Conservation (phyloP, 2,113 vertebrate species). For the Megaleporinus macrocephalus region DNA sequence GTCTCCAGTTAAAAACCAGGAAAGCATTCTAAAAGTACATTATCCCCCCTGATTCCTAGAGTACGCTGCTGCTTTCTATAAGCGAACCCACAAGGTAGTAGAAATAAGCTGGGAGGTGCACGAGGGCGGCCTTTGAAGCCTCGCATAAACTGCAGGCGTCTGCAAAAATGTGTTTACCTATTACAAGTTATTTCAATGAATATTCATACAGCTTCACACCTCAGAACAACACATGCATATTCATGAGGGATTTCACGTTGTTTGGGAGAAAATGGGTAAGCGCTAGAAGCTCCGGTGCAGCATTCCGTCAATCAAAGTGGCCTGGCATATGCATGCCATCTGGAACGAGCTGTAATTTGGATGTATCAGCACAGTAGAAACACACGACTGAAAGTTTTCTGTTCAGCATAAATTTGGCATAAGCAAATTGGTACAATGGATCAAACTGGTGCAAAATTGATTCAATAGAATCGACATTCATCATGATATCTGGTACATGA, state of each 20-base stretch:
- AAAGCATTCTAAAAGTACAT: not conserved
- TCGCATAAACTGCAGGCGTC: conserved; percentile 38
- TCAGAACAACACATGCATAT: conserved; percentile 59
- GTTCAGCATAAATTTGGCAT: conserved; percentile 12
- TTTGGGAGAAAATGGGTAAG: conserved; percentile 43
- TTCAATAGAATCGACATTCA: no score
- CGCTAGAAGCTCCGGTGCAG: conserved; percentile 11
- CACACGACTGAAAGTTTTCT: conserved; percentile 21
- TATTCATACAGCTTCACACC: conserved; percentile 60
- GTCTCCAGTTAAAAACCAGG: not conserved
- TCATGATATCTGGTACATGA: no score
- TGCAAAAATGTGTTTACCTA: conserved; percentile 52
- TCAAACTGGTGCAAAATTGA: no score
- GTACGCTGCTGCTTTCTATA: not conserved
- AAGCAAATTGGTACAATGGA: no score
- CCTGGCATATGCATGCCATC: conserved; percentile 54
- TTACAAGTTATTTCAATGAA: conserved; percentile 60
- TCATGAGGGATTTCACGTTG: conserved; percentile 52
- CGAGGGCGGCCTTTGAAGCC: not conserved
- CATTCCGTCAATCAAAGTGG: conserved; percentile 43
- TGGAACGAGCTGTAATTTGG: conserved; percentile 49
- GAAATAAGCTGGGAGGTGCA: not conserved
- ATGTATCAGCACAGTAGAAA: conserved; percentile 11
- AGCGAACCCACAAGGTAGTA: not conserved
- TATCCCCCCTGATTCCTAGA: conserved; percentile 3